phyloP scores from a whole-genome alignment of 1,140 invertebrate species.

The Lepidostoma basale region DNA sequence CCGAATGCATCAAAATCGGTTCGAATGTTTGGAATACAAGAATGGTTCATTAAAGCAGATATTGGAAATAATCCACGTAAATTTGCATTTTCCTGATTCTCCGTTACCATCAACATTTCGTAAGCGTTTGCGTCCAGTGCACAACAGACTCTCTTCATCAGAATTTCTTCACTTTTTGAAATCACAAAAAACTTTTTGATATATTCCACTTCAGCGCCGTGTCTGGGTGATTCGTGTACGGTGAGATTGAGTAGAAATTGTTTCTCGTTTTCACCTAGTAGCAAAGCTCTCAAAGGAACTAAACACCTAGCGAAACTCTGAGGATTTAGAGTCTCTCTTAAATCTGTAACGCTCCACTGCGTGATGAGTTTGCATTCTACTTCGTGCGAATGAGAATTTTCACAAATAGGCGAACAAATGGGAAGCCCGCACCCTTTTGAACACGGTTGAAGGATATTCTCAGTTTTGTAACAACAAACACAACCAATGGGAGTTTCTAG shows the following conservation, averaged over 20 bases:
- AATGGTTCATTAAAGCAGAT: constrained; percentile 75
- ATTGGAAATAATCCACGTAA: constrained; percentile 75
- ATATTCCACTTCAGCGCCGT: constrained; percentile 64
- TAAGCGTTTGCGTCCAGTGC: constrained; percentile 78
- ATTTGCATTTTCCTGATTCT: constrained; percentile 58
- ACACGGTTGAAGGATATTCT: constrained; percentile 58
- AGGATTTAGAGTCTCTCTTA: constrained; percentile 57
- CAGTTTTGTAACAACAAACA: constrained; percentile 62
- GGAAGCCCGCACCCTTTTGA: constrained; percentile 64
- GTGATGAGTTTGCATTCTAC: constrained; percentile 66
- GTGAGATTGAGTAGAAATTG: constrained; percentile 64
- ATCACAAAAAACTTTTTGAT: constrained; percentile 65
- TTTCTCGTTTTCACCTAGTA: constrained; percentile 61
- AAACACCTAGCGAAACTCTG: constrained; percentile 60
- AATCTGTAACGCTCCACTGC: constrained; percentile 59
- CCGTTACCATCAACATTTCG: constrained; percentile 64
- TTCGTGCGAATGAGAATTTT: constrained; percentile 59
- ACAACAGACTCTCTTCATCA: constrained; percentile 66
- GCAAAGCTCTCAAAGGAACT: constrained; percentile 65
- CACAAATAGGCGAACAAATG: constrained; percentile 65
- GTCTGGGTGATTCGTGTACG: constrained; percentile 60
- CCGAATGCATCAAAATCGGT: constrained; percentile 66
- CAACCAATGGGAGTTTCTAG: constrained; percentile 59
- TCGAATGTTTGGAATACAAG: constrained; percentile 75
- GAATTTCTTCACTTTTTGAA: constrained; percentile 63